Conservation (phyloP, 2,888 invertebrate species). For the Penaeus monodon region DNA sequence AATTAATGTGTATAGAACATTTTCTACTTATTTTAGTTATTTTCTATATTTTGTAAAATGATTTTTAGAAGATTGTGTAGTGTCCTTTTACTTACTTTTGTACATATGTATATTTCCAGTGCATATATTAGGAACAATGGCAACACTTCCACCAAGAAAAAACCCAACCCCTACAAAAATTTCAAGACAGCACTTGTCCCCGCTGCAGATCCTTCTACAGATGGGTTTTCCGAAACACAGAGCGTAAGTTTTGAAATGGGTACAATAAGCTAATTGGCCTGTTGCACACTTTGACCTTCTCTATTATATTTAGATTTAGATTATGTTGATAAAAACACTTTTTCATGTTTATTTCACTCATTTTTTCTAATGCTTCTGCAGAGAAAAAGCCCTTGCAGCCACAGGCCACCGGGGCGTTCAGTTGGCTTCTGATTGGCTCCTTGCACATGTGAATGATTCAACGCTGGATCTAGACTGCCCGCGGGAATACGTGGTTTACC, state of each 20-base stretch:
- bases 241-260: conserved; percentile 78
- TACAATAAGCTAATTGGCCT: too few relatives aligned
- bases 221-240: conserved; percentile 90
- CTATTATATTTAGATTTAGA: too few relatives aligned
- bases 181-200: conserved; percentile 71
- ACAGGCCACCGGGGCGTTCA: conserved; percentile 90
- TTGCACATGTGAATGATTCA: conserved; percentile 89
- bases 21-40: too few relatives aligned
- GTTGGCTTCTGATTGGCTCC: conserved; percentile 89
- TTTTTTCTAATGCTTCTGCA: conserved; percentile 70
- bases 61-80: too few relatives aligned
- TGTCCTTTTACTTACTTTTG: too few relatives aligned
- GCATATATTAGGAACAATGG: conserved; percentile 40
- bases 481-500: conserved; percentile 88
- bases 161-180: conserved; percentile 61
- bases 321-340: too few relatives aligned
- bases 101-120: too few relatives aligned
- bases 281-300: too few relatives aligned
- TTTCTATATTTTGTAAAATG: too few relatives aligned
- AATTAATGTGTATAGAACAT: too few relatives aligned
- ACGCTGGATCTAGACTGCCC: conserved; percentile 82
- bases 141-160: conserved; percentile 57
- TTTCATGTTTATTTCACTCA: neutral
- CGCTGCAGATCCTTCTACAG: conserved; percentile 85
- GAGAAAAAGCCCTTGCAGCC: conserved; percentile 89